Evolutionary conservation across 2,888 invertebrate genomes (phyloP).

Genomic region (Rotaria sp.): DNA sequence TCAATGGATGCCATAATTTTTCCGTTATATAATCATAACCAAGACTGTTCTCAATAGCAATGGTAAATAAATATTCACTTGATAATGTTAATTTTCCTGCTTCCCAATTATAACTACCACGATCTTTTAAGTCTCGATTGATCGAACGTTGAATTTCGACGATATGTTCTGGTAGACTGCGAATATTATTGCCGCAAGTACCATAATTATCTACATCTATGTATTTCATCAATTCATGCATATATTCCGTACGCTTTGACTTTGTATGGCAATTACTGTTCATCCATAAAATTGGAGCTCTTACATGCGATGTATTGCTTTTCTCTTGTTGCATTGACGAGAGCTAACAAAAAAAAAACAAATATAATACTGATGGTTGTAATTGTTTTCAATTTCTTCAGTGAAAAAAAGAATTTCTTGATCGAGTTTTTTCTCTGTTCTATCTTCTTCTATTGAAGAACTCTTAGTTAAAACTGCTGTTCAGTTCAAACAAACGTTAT

Average conservation of each 20-base stretch:
- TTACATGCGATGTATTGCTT: not conserved
- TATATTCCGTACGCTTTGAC: not conserved
- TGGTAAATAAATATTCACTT: slow-evolving; percentile 8
- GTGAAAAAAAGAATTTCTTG: no score
- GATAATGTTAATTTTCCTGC: slow-evolving; percentile 19
- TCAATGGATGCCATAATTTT: slow-evolving; percentile 18
- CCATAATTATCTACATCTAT: slow-evolving; percentile 11
- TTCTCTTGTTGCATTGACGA: not conserved
- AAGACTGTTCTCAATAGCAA: not conserved
- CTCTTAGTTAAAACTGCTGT: no score
- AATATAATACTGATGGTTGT: not conserved
- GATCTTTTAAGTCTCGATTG: not conserved
- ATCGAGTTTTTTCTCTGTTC: no score
- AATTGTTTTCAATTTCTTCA: no score
- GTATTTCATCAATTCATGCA: slow-evolving; percentile 9
- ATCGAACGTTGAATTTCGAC: not conserved
- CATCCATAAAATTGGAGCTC: not conserved
- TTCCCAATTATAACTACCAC: not conserved
- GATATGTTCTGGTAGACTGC: not conserved
- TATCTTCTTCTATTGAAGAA: no score
- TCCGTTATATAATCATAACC: not conserved
- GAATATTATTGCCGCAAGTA: not conserved
- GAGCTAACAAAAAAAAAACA: not conserved
- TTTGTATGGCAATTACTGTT: not conserved
- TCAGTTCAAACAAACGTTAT: no score